A percentile compares a stretch with the other conserved stretches of the same genome.
These are phyloP conservation scores for Xylota sylvarum DNA, from an alignment of 2,888 invertebrate genomes.

Conservation along the genomic window DNA sequence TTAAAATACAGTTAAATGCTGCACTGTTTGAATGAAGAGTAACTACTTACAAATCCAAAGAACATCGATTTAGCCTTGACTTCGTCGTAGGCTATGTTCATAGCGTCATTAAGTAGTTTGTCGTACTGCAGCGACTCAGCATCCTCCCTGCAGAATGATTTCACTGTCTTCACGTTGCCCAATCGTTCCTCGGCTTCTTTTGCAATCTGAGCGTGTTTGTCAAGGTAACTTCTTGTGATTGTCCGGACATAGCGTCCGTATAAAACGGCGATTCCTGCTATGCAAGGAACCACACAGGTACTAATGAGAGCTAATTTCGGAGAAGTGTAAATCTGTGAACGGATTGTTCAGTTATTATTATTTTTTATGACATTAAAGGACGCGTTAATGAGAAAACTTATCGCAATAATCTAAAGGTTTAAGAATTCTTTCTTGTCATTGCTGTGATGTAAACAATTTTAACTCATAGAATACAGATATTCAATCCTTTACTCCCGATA, in stretches of 20 bases:
- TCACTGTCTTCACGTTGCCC: conserved; percentile 96
- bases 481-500: too few relatives aligned
- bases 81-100: conserved; percentile 93
- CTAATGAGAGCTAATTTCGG: conserved; percentile 94
- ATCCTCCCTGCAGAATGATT: conserved; percentile 95
- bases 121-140: conserved; percentile 90
- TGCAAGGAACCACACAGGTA: conserved; percentile 94
- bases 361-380: not conserved
- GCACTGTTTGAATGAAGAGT: not conserved
- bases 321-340: conserved; percentile 93
- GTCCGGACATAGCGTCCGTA: conserved; percentile 94
- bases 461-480: too few relatives aligned
- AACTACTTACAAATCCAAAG: conserved; percentile 91
- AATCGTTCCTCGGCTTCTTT: conserved; percentile 96
- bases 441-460: too few relatives aligned
- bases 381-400: too few relatives aligned
- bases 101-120: conserved; percentile 89
- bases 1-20: not conserved
- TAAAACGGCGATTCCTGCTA: conserved; percentile 92
- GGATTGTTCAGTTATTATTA: not conserved
- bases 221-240: conserved; percentile 93
- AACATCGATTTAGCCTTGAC: conserved; percentile 94
- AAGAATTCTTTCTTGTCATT: too few relatives aligned
- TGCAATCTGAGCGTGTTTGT: conserved; percentile 87
- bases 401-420: too few relatives aligned